phyloP scores from a whole-genome alignment of 1,140 invertebrate genomes.

The Odontomachus brunneus region DNA sequence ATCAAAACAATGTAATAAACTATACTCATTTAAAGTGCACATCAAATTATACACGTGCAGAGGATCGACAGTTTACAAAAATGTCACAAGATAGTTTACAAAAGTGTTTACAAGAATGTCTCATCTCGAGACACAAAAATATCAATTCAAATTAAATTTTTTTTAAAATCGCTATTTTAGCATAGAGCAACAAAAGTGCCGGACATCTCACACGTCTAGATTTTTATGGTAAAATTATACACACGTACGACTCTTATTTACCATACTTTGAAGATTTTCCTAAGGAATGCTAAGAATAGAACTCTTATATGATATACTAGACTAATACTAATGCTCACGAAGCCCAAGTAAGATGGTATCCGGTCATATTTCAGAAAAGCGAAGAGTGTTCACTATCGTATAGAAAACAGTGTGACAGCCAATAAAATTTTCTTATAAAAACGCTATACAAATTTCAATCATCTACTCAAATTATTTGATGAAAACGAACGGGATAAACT shows the following conservation, averaged over 20 bases:
- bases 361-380: no score
- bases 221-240: background rate
- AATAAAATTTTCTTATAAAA: no score
- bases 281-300: background rate
- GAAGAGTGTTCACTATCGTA: no score
- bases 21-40: background rate
- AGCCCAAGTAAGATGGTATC: background rate
- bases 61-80: no score
- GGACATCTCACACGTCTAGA: conserved; percentile 11
- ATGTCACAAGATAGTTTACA: no score
- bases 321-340: background rate
- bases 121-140: no score
- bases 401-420: no score
- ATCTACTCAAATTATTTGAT: no score
- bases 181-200: conserved; percentile 1
- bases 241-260: conserved; percentile 10
- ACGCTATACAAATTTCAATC: no score
- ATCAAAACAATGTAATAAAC: conserved; percentile 9
- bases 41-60: no score
- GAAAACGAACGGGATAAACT: background rate
- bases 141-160: background rate
- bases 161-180: background rate
- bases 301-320: conserved; percentile 38
- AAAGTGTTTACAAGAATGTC: no score
- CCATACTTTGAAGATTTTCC: background rate